Percentiles rank a stretch among this genome's conserved stretches.
Evolutionary conservation across 2,113 vertebrate genomes (phyloP).

Genomic region (Clarias macrocephalus): DNA sequence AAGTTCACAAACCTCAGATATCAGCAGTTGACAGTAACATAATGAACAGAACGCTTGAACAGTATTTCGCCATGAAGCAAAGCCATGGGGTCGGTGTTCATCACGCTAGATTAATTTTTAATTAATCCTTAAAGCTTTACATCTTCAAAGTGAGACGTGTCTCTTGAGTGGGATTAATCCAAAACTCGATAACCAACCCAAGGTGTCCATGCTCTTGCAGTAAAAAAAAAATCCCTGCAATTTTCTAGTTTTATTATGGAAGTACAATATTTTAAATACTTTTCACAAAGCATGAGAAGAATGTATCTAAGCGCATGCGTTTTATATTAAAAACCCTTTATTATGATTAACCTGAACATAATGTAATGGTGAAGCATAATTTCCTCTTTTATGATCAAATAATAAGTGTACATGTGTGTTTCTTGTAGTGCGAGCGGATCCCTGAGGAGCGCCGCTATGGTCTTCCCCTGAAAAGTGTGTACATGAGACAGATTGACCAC

Average conservation of each 20-base stretch:
- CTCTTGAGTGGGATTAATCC: not conserved
- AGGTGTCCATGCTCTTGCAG: not conserved
- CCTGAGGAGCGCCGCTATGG: slow-evolving; percentile 87
- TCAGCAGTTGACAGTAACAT: not conserved
- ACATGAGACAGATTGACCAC: slow-evolving; percentile 97
- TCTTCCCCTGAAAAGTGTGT: slow-evolving; percentile 91
- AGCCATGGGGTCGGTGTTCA: not conserved
- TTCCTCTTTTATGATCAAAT: not conserved
- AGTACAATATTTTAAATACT: not conserved
- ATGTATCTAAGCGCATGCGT: not conserved
- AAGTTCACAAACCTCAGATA: not conserved
- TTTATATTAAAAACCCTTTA: not conserved
- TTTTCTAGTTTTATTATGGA: not conserved
- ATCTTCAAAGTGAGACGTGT: too few relatives aligned
- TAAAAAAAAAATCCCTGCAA: not conserved
- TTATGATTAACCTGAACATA: not conserved
- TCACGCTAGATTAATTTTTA: too few relatives aligned
- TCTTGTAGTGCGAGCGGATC: slow-evolving; percentile 83
- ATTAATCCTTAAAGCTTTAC: not conserved
- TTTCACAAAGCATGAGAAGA: not conserved
- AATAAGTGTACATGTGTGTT: slow-evolving; percentile 1
- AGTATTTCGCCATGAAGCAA: not conserved
- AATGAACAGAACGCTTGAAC: not conserved
- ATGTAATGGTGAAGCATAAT: not conserved
- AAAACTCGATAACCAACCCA: not conserved